Evolutionary conservation across 2,113 vertebrate genomes (phyloP).

Genomic region (Syngnathoides biaculeatus): DNA sequence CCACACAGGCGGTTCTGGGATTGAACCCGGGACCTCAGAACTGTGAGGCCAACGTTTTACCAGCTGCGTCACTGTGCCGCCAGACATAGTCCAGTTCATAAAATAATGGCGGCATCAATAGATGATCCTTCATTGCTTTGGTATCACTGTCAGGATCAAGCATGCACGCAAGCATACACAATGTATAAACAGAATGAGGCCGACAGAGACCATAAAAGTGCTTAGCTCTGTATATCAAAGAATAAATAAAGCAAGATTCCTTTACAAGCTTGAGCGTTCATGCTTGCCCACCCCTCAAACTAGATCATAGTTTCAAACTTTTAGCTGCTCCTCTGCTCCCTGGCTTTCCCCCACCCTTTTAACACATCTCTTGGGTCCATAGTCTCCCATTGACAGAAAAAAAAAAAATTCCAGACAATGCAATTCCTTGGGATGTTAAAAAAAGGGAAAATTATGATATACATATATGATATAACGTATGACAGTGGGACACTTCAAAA

Average conservation of each 20-base stretch:
- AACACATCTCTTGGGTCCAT: slow-evolving; percentile 18
- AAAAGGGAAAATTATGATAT: neutral
- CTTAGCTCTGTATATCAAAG: slow-evolving; percentile 68
- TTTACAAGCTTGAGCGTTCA: slow-evolving; percentile 44
- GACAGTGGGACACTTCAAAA: neutral
- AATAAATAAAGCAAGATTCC: slow-evolving; percentile 50
- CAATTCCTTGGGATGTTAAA: neutral
- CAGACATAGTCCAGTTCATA: neutral
- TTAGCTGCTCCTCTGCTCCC: slow-evolving; percentile 31
- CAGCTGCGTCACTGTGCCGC: no score
- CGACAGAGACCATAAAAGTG: slow-evolving; percentile 38
- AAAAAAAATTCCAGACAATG: slow-evolving; percentile 33
- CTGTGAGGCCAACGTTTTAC: no score
- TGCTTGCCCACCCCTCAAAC: slow-evolving; percentile 45
- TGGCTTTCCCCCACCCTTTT: slow-evolving; percentile 51
- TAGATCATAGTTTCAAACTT: slow-evolving; percentile 59
- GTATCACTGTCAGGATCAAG: slow-evolving; percentile 24
- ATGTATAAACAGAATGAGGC: slow-evolving; percentile 21
- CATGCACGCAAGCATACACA: slow-evolving; percentile 17
- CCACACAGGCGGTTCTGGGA: no score
- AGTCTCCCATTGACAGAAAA: slow-evolving; percentile 23
- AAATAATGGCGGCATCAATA: neutral
- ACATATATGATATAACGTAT: neutral
- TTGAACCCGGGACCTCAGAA: no score
- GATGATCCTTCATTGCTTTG: neutral